Evolutionary conservation across 23 tunicate species (phyloP).

Genomic region (Trididemnum miniatum): DNA sequence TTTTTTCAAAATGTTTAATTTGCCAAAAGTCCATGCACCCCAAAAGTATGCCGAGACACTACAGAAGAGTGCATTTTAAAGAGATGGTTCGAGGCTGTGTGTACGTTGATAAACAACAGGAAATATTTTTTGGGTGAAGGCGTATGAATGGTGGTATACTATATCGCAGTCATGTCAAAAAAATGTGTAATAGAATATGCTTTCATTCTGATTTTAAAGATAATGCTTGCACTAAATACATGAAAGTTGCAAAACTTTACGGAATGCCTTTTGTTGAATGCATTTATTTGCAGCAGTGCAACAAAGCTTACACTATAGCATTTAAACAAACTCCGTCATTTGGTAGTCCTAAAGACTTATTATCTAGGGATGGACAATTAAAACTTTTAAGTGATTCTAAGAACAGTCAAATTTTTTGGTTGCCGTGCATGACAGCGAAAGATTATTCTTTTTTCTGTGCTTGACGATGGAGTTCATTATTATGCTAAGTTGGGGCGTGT

Average conservation of each 20-base stretch:
- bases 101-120: too few species aligned
- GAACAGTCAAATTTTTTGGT: too few species aligned
- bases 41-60: conserved; percentile 5
- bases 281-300: not conserved
- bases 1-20: too few species aligned
- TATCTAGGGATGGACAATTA: too few species aligned
- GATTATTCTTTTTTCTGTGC: conserved; percentile 15
- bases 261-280: conserved; percentile 19
- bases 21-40: conserved; percentile 6
- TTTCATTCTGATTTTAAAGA: too few species aligned
- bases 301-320: not conserved
- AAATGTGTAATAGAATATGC: not conserved
- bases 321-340: not conserved
- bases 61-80: conserved; percentile 1
- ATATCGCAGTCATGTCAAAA: too few species aligned
- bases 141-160: too few species aligned
- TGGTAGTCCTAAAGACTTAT: not conserved
- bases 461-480: not conserved
- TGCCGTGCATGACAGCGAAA: not conserved
- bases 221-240: conserved; percentile 21
- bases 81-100: not conserved
- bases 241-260: conserved; percentile 12
- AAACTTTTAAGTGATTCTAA: not conserved
- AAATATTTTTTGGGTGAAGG: too few species aligned
- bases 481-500: conserved; percentile 3